Base-by-base conservation (phyloP, 1,140 invertebrate genomes). In the Bicyclus anynana region DNA sequence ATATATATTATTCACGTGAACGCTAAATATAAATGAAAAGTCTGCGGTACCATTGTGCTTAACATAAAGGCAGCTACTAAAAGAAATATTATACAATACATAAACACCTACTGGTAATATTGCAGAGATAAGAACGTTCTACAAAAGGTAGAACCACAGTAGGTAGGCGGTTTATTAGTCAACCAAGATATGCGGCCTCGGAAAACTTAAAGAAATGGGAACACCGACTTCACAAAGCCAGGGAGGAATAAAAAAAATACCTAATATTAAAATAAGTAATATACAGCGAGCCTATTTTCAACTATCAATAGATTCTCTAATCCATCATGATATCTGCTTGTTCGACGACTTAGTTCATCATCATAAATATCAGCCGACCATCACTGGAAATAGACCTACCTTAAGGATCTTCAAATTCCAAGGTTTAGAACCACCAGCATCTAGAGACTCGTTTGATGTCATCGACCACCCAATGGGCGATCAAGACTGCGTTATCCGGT, bases 181-280 rank as follows among this genome's bases (percentile, higher is more conserved):
- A 42, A 27, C 44, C 47, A 53, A 40, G 16, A 23, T n/a, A 49
- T 20, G 46, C 58, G 58, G 58, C 51, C 51, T 54, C 58, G 46
- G 16, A 27, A 48, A 60, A 60, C 58, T 49, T 60, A 60, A 60
- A 60, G 58, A 53, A 60, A 60, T 42, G 58, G 46, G 58, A 60
- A 54, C 58, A 53, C 51, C 58, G 44, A 21, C 26, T 49, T 49
- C 53, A 50, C 23, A 53, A 60, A 60, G 51, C 33, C 18, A 21
- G 42, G n/a, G 48, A 59, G 33, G 23, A 48, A 42, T 37, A 51
- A 12, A 1, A 4, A 10, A 12, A n/a, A 10, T 33, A 3, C 1
- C 9, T 33, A 12, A 33, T 27, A 26, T 26, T 26, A 26, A 4
- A 4, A 26, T n/a, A 26, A 7, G 23, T 26, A 26, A 7, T 7